Evolutionary conservation across 2,888 invertebrate genomes (phyloP).

Genomic region (Pollenia griseotomentosa): DNA sequence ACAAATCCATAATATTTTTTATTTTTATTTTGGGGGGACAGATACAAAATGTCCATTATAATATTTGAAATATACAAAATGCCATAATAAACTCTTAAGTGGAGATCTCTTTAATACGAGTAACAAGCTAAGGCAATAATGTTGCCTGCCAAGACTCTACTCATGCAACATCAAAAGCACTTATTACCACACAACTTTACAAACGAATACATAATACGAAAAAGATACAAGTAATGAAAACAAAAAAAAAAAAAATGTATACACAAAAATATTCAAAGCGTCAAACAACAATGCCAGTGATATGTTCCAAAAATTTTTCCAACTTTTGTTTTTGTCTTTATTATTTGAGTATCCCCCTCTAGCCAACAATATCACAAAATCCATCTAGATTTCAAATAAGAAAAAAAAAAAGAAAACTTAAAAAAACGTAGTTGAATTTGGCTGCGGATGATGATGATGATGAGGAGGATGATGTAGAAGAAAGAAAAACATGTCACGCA

Average conservation of each 20-base stretch:
- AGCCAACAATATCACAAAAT: conserved; percentile 64
- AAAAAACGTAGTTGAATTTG: conserved; percentile 14
- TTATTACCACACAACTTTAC: conserved; percentile 64
- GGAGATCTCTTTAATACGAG: conserved; percentile 63
- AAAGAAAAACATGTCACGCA: conserved; percentile 80
- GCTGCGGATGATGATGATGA: conserved; percentile 29
- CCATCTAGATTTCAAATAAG: conserved; percentile 52
- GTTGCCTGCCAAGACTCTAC: conserved; percentile 42
- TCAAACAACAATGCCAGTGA: conserved; percentile 74
- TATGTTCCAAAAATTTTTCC: conserved; percentile 46
- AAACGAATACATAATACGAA: neutral
- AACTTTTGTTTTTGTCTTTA: conserved; percentile 33
- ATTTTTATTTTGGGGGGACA: conserved; percentile 24
- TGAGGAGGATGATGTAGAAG: conserved; percentile 47
- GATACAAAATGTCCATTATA: conserved; percentile 70
- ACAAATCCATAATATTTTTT: neutral
- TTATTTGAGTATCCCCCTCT: conserved; percentile 57
- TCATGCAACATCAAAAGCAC: conserved; percentile 72
- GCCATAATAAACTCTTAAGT: conserved; percentile 64
- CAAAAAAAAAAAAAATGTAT: conserved; percentile 1
- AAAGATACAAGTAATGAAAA: conserved; percentile 4
- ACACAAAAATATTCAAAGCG: conserved; percentile 62
- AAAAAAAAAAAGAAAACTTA: neutral
- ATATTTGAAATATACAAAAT: conserved; percentile 72
- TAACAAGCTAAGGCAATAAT: conserved; percentile 22